These are phyloP conservation scores for Chaetodon trifasciatus DNA, from an alignment of 2,797 vertebrate genomes.

Conservation along the genomic window DNA sequence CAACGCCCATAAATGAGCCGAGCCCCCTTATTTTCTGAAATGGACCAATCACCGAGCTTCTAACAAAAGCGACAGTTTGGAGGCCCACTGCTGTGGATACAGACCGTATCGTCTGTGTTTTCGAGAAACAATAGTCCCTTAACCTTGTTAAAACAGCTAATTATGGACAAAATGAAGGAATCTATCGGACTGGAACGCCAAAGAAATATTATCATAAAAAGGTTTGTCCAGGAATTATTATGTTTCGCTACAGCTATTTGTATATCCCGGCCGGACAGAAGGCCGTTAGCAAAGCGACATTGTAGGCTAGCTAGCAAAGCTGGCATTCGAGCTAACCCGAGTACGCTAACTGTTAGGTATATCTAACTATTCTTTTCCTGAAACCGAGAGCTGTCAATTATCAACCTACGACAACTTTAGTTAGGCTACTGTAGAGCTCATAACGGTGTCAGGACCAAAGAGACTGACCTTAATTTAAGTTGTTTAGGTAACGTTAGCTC, in stretches of 20 bases:
- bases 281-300: constrained; percentile 35
- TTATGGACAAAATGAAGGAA: constrained; percentile 79
- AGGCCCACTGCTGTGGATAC: constrained; percentile 19
- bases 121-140: constrained; percentile 18
- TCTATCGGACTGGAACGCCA: constrained; percentile 68
- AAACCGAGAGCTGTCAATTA: rapidly evolving
- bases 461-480: rapidly evolving
- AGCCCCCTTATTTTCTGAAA: constrained; percentile 36
- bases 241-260: not conserved
- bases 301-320: not conserved
- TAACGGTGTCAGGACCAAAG: too few species aligned
- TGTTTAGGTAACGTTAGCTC: not conserved
- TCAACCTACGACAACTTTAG: rapidly evolving
- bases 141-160: constrained; percentile 39
- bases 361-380: not conserved
- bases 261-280: not conserved
- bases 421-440: rapidly evolving
- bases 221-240: constrained; percentile 68
- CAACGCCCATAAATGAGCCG: constrained; percentile 61
- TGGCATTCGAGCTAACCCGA: constrained; percentile 1
- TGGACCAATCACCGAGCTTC: constrained; percentile 71
- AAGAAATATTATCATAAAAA: constrained; percentile 83
- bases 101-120: constrained; percentile 14
- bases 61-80: constrained; percentile 3
- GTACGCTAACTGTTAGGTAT: not conserved